Evolutionary conservation across 2,797 vertebrate genomes (phyloP).

Genomic region (Cryptoprocta ferox): DNA sequence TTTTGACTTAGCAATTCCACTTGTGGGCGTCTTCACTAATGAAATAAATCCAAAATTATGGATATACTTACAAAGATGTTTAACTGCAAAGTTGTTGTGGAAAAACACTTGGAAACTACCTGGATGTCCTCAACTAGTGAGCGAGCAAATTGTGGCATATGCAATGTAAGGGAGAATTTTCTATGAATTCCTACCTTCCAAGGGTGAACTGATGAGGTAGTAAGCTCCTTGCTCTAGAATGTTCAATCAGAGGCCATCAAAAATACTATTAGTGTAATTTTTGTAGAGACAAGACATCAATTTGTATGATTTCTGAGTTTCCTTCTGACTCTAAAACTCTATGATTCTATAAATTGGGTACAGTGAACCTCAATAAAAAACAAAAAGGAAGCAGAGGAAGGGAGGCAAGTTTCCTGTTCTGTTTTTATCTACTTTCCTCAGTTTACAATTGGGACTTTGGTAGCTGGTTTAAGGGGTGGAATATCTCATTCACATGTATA

Average conservation of each 20-base stretch:
- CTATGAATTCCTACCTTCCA: background rate
- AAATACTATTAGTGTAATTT: conserved; percentile 10
- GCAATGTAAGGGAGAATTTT: background rate
- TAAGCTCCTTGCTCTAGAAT: background rate
- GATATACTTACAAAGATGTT: background rate
- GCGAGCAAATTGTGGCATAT: background rate
- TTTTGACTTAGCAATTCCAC: background rate
- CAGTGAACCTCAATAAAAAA: background rate
- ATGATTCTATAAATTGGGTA: background rate
- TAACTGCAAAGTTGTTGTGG: background rate
- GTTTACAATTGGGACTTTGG: conserved; percentile 14
- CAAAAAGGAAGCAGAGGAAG: background rate
- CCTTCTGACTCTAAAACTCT: background rate
- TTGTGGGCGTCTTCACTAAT: background rate
- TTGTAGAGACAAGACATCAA: background rate
- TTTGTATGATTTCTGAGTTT: conserved; percentile 18
- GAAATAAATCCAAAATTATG: background rate
- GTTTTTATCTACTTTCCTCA: background rate
- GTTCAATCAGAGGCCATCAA: background rate
- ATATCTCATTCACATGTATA: background rate
- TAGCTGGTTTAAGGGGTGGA: background rate
- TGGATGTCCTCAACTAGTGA: background rate
- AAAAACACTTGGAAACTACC: background rate
- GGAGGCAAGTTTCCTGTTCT: background rate
- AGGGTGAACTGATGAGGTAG: background rate